Percentiles rank a stretch among this genome's conserved stretches.
These are phyloP conservation scores for Psittacus erithacus DNA, from an alignment of 2,113 vertebrate species.

Conservation along the genomic window DNA sequence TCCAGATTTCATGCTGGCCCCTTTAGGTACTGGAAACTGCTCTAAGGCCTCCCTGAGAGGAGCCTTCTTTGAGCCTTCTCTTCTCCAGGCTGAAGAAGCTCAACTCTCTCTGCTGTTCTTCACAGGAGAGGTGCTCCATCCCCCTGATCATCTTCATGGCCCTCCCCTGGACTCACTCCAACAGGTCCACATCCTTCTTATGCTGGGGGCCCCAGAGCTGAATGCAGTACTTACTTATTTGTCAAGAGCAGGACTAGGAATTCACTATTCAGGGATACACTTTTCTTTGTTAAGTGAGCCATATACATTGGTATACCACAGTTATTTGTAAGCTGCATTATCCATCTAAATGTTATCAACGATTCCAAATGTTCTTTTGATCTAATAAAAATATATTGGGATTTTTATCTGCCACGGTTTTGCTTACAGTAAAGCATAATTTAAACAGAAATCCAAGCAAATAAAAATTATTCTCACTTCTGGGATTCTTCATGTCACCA, in stretches of 20 bases:
- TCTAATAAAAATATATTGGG: neutral
- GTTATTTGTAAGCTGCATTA: neutral
- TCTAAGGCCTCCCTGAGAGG: neutral
- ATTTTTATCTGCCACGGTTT: neutral
- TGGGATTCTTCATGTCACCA: neutral
- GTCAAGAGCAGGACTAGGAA: conserved; percentile 37
- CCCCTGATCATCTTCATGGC: neutral
- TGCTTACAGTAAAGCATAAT: neutral
- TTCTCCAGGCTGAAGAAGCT: neutral
- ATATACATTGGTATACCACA: neutral
- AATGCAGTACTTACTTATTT: neutral
- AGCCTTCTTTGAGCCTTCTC: neutral
- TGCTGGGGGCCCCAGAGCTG: neutral
- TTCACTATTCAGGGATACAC: neutral
- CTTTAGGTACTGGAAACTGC: neutral
- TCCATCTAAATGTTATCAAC: neutral
- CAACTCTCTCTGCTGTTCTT: neutral
- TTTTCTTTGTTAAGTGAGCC: neutral
- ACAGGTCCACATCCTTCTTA: neutral
- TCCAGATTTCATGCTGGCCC: neutral
- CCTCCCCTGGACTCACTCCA: neutral
- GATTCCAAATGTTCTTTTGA: neutral
- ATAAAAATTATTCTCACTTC: neutral
- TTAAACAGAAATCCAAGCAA: neutral
- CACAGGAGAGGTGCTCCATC: neutral